Conservation (phyloP, 1,140 invertebrate species). For the Mya arenaria region DNA sequence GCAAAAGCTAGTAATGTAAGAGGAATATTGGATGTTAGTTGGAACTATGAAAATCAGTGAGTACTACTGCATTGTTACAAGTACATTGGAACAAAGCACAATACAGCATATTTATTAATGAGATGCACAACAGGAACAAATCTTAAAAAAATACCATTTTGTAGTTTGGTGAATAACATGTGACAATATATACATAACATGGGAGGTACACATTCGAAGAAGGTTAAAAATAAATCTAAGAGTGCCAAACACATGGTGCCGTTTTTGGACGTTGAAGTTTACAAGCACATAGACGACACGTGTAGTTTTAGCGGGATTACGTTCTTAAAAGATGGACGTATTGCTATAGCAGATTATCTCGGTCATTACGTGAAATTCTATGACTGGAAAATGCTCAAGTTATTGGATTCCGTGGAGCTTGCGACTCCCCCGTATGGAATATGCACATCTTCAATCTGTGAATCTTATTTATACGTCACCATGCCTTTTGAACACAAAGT, state of each 20-base stretch:
- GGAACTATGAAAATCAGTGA: too few relatives aligned
- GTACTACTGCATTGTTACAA: too few relatives aligned
- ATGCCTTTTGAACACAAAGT: constrained; percentile 40
- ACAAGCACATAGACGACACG: constrained; percentile 26
- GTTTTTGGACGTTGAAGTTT: constrained; percentile 47
- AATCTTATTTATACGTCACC: constrained; percentile 20
- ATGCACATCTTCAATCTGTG: constrained; percentile 4
- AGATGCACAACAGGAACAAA: too few relatives aligned
- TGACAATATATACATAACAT: too few relatives aligned
- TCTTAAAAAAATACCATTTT: too few relatives aligned
- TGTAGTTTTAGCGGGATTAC: constrained; percentile 50
- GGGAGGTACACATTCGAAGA: constrained; percentile 30
- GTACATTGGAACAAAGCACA: too few relatives aligned
- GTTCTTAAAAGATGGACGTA: constrained; percentile 39
- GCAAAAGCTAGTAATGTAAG: too few relatives aligned
- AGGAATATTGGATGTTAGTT: too few relatives aligned
- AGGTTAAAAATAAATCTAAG: background rate
- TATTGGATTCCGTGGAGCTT: constrained; percentile 11
- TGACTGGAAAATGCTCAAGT: constrained; percentile 37
- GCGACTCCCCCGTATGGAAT: constrained; percentile 36
- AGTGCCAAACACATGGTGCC: constrained; percentile 12
- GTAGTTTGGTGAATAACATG: too few relatives aligned
- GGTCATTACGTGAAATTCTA: constrained; percentile 44
- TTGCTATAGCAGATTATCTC: constrained; percentile 36
- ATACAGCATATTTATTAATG: too few relatives aligned